Percentiles rank a stretch among this genome's conserved stretches.
These are phyloP conservation scores for Osedax frankpressi DNA, from an alignment of 2,888 invertebrate genomes.

Conservation along the genomic window DNA sequence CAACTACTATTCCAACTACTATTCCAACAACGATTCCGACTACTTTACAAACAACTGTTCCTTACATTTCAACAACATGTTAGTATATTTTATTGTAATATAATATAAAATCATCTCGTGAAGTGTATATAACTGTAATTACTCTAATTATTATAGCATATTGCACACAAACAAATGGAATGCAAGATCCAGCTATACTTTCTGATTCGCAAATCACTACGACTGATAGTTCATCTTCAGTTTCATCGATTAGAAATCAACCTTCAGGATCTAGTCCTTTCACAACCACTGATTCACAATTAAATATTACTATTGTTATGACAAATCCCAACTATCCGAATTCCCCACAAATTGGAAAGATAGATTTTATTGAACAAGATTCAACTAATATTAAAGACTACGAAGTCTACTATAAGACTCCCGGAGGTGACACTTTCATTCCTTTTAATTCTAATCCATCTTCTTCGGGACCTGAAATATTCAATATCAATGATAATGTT, in stretches of 20 bases:
- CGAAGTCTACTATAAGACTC: neutral
- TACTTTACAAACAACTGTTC: neutral
- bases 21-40: neutral
- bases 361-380: neutral
- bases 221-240: neutral
- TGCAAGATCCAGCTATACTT: neutral
- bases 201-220: neutral
- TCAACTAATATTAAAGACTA: neutral
- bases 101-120: too few species aligned
- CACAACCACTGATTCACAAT: neutral
- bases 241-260: neutral
- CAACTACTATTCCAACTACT: neutral
- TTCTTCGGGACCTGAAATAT: neutral
- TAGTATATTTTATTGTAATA: too few species aligned
- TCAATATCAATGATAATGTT: neutral
- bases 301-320: neutral
- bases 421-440: neutral
- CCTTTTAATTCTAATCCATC: neutral
- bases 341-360: neutral
- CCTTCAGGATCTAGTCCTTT: neutral
- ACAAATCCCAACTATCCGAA: neutral
- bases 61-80: neutral
- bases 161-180: neutral
- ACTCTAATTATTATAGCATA: neutral
- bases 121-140: neutral